These are phyloP conservation scores for Festucalex cinctus DNA, from an alignment of 2,113 vertebrate genomes.

Conservation along the genomic window DNA sequence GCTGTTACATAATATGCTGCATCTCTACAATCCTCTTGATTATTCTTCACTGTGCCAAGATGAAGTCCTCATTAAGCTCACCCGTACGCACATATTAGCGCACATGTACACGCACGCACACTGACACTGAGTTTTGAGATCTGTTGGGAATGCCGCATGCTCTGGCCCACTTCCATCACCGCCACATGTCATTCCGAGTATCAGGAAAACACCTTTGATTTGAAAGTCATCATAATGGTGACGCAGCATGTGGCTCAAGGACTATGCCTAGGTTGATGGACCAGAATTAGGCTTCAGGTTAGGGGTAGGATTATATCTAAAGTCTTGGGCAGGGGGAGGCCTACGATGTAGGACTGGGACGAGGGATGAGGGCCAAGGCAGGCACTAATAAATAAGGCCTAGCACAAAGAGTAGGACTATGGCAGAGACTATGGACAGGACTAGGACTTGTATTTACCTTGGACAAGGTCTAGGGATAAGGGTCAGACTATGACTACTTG, in stretches of 20 bases:
- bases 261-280: background rate
- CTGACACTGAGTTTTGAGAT: slow-evolving; percentile 17
- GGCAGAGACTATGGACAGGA: no score
- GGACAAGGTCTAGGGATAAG: no score
- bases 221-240: background rate
- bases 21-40: slow-evolving; percentile 19
- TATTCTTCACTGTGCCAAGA: slow-evolving; percentile 30
- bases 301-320: background rate
- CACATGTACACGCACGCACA: background rate
- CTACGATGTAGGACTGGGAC: no score
- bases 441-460: no score
- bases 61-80: slow-evolving; percentile 30
- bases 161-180: slow-evolving; percentile 28
- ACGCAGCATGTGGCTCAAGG: background rate
- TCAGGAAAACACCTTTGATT: background rate
- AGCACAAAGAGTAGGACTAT: no score
- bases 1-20: slow-evolving; percentile 6
- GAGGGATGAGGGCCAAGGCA: no score
- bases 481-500: no score
- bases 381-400: no score
- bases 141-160: slow-evolving; percentile 33
- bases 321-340: background rate
- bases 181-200: slow-evolving; percentile 1
- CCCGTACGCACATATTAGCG: background rate
- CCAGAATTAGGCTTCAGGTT: background rate